Evolutionary conservation across 2,113 vertebrate species (phyloP), one percentile per base, ranked within the genome.

Genomic region (Hassar affinis): DNA sequence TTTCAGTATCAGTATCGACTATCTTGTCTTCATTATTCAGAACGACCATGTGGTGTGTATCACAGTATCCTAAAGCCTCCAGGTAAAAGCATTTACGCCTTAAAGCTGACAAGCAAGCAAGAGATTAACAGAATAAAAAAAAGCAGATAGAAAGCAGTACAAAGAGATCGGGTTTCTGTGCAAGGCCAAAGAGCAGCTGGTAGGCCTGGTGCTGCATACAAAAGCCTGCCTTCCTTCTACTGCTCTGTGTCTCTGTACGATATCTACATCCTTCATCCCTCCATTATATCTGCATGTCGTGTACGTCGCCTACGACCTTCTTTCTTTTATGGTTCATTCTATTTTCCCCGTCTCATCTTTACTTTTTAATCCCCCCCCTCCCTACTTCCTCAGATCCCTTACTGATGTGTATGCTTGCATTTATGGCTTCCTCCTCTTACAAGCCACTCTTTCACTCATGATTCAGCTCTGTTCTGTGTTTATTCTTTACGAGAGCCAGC

Each of bases 131-230:
- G 47, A 49, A 57, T n/a, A n/a, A 27, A 56, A 33, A 38, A 56
- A 71, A n/a, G 66, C n/a, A 35, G 51, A 76, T 38, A 71, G 59
- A 64, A 77, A 54, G n/a, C 18, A 27, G 74, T 38, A 78, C 42
- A 87, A 42, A 76, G 30, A 78, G 74, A 79, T 87, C 75, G 33
- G 49, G 75, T 87, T 87, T 85, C 83, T 49, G 52, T 57, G 61
- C 22, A 15, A 69, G 51, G 57, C 66, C 78, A 64, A 52, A 51
- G 79, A 87, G 79, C 86, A 87, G 86, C 83, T 87, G 86, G 74
- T 76, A 33, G 42, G 66, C 85, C 79, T 79, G 66, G 54, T 47
- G 64, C 79, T 1, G 49, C 61, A 51, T 79, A 82, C 79, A 82
- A 85, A 87, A 79, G 83, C 51, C 76, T 61, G 59, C 62, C 66